phyloP scores from a whole-genome alignment of 2,888 invertebrate species.

The Apodemia zela region DNA sequence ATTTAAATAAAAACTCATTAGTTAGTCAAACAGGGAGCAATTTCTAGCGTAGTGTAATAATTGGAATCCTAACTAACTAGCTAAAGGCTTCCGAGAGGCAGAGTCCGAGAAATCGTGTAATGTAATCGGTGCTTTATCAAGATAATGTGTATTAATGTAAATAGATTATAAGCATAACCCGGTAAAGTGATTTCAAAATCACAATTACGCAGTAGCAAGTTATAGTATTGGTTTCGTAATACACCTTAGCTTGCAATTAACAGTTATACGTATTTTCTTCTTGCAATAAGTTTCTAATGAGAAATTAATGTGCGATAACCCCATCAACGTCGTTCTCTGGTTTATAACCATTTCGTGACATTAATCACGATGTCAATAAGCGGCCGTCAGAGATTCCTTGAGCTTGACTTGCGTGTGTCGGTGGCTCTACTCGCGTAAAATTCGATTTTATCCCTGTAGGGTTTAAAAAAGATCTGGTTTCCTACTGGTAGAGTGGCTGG shows the following conservation, averaged over 20 bases:
- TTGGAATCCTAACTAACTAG: too few relatives aligned
- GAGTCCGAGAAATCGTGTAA: too few relatives aligned
- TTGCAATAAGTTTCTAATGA: conserved; percentile 13
- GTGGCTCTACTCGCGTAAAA: too few relatives aligned
- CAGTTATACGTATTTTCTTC: conserved; percentile 1
- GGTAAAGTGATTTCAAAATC: neutral
- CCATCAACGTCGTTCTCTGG: neutral
- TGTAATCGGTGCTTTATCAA: too few relatives aligned
- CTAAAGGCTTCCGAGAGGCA: too few relatives aligned
- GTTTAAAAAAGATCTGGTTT: too few relatives aligned
- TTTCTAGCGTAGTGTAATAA: too few relatives aligned
- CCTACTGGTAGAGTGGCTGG: too few relatives aligned
- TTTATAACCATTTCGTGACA: neutral
- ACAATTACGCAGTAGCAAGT: neutral
- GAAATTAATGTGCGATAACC: neutral
- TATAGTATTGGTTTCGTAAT: neutral
- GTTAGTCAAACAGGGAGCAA: too few relatives aligned
- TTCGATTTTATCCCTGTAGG: too few relatives aligned
- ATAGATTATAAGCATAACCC: neutral
- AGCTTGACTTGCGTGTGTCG: neutral
- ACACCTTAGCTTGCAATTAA: neutral
- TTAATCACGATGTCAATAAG: conserved; percentile 1
- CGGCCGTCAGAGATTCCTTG: neutral
- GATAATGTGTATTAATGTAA: neutral
- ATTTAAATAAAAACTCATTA: too few relatives aligned